Conservation (phyloP, 1,140 invertebrate species). For the Pinna nobilis region DNA sequence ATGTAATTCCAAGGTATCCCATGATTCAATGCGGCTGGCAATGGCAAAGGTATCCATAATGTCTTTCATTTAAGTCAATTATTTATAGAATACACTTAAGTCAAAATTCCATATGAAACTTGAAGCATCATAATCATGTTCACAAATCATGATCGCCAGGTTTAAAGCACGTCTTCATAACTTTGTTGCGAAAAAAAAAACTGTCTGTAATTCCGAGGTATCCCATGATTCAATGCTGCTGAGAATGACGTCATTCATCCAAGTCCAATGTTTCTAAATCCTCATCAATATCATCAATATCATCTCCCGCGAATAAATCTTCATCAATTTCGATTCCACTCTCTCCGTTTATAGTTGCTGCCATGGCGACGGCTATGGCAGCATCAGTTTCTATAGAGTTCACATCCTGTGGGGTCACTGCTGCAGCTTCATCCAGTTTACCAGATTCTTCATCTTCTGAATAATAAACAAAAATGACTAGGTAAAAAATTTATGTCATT, state of each 20-base stretch:
- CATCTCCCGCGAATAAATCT: slow-evolving; percentile 93
- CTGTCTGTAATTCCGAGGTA: no score
- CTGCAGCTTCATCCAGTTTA: slow-evolving; percentile 63
- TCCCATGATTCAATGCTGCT: no score
- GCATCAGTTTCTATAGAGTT: slow-evolving; percentile 47
- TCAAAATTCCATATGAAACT: no score
- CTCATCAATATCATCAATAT: slow-evolving; percentile 88
- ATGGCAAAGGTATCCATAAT: no score
- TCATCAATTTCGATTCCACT: slow-evolving; percentile 89
- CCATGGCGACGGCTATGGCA: slow-evolving; percentile 64
- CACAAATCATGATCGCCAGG: no score
- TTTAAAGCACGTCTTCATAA: no score
- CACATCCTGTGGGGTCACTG: slow-evolving; percentile 41
- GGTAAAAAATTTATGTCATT: background rate
- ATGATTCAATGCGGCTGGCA: no score
- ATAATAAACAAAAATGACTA: slow-evolving; percentile 32
- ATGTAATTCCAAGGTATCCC: no score
- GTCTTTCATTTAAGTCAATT: no score
- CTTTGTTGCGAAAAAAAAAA: no score
- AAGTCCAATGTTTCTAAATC: slow-evolving; percentile 81
- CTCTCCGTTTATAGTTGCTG: slow-evolving; percentile 63
- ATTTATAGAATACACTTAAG: no score
- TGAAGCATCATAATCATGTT: no score
- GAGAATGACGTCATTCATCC: slow-evolving; percentile 49
- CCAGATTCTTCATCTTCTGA: slow-evolving; percentile 54